Evolutionary conservation across 2,888 invertebrate species (phyloP).

Genomic region (Euplexia lucipara): DNA sequence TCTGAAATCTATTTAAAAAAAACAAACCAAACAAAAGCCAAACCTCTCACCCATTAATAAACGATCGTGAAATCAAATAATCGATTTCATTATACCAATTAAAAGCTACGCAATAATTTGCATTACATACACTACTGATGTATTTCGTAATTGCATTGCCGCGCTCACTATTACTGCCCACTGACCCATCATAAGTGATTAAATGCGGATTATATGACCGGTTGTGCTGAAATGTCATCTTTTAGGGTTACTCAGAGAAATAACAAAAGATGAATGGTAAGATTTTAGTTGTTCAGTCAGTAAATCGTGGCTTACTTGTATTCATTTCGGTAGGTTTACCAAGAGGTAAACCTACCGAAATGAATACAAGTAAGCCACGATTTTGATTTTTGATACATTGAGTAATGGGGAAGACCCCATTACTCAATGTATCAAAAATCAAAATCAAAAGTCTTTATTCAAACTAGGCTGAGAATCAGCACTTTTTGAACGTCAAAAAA

Average conservation of each 20-base stretch:
- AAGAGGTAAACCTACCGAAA: too few species aligned
- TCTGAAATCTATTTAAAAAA: constrained; percentile 14
- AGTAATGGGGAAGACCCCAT: too few species aligned
- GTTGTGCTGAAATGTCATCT: constrained; percentile 20
- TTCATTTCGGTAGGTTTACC: too few species aligned
- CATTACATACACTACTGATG: constrained; percentile 39
- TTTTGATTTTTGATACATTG: too few species aligned
- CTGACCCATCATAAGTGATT: constrained; percentile 27
- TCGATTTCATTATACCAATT: constrained; percentile 44
- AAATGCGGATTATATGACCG: constrained; percentile 24
- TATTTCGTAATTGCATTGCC: constrained; percentile 38
- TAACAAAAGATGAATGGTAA: background rate
- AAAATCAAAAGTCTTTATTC: too few species aligned
- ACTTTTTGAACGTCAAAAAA: too few species aligned
- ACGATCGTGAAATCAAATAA: constrained; percentile 34
- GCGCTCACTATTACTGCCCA: constrained; percentile 25
- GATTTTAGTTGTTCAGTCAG: background rate
- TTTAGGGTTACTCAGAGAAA: constrained; percentile 21
- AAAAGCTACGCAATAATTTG: constrained; percentile 40
- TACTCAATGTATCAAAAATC: too few species aligned
- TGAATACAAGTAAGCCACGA: too few species aligned
- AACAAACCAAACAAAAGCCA: background rate
- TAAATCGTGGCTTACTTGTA: too few species aligned
- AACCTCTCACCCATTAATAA: constrained; percentile 37
- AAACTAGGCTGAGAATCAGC: too few species aligned